Evolutionary conservation across 2,888 invertebrate species (phyloP).

Genomic region (Machimus rusticus): DNA sequence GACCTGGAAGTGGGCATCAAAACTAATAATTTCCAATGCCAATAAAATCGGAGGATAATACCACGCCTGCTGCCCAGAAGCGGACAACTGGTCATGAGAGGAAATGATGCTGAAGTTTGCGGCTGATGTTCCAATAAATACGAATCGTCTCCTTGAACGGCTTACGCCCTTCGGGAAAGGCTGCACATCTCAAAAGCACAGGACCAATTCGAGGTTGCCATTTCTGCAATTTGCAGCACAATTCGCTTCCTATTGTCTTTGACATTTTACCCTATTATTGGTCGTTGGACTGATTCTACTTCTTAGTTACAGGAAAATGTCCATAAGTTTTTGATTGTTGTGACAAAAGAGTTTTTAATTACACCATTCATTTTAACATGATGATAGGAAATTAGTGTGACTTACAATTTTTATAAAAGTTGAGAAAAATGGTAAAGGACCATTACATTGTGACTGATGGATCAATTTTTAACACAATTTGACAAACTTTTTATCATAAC

Average conservation of each 20-base stretch:
- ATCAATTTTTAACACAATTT: too few species aligned
- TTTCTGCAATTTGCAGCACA: background rate
- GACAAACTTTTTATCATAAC: too few species aligned
- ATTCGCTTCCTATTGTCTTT: background rate
- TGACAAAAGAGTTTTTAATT: too few species aligned
- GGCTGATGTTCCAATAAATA: background rate
- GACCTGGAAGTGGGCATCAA: background rate
- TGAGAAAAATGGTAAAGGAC: too few species aligned
- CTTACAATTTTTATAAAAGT: too few species aligned
- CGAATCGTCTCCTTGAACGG: background rate
- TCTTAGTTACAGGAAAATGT: background rate
- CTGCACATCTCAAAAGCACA: background rate
- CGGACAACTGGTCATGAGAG: background rate
- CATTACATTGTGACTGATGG: too few species aligned
- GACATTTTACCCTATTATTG: background rate
- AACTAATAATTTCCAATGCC: slow-evolving; percentile 14
- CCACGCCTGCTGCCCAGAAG: background rate
- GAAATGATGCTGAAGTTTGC: background rate
- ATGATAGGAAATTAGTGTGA: too few species aligned
- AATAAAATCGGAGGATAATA: slow-evolving; percentile 20
- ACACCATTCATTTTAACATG: too few species aligned
- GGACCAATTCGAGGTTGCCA: background rate
- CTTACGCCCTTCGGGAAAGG: background rate
- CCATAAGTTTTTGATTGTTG: too few species aligned
- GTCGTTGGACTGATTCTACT: background rate